Evolutionary conservation across 2,113 vertebrate species (phyloP).

Genomic region (Atlantisia rogersi): DNA sequence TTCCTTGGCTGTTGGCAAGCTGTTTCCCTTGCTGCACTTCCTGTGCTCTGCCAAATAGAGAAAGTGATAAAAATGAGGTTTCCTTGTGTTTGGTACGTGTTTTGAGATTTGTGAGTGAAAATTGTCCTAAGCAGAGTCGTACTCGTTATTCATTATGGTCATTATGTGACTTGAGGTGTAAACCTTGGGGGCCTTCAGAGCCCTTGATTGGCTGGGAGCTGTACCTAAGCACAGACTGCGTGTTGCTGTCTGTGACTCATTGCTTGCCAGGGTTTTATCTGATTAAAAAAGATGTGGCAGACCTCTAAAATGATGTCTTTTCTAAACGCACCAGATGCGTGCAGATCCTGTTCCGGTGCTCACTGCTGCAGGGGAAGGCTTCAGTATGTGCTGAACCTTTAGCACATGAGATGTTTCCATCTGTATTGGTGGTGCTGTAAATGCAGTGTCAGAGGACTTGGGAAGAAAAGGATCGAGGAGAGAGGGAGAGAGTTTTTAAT

Average conservation of each 20-base stretch:
- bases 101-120: background rate
- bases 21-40: background rate
- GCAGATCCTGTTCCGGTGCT: accelerated
- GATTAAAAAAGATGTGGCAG: background rate
- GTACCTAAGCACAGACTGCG: accelerated
- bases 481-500: background rate
- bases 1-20: accelerated
- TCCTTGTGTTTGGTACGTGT: accelerated
- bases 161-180: background rate
- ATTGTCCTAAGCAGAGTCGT: background rate
- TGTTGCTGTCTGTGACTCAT: background rate
- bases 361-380: background rate
- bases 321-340: no score
- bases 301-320: background rate
- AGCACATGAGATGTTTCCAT: background rate
- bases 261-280: background rate
- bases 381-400: background rate
- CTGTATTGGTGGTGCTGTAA: background rate
- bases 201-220: background rate
- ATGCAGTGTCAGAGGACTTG: background rate
- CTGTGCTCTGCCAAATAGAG: background rate
- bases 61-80: background rate
- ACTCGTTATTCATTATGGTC: accelerated
- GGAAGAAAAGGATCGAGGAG: background rate
- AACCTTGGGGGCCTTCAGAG: background rate